phyloP scores from a whole-genome alignment of 2,113 vertebrate genomes.

The Silurus meridionalis region DNA sequence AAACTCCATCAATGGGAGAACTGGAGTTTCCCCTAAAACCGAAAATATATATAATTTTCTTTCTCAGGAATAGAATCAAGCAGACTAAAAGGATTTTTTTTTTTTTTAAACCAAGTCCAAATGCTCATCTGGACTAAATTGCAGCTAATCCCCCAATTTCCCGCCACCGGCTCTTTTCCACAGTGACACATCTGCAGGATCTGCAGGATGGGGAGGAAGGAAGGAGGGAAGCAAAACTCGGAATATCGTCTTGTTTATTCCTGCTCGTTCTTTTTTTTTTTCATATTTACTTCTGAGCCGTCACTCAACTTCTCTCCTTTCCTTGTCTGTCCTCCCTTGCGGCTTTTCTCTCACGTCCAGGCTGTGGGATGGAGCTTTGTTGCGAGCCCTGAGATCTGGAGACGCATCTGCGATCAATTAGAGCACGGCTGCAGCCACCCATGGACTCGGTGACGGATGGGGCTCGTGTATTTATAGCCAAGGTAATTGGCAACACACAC shows the following conservation, averaged over 20 bases:
- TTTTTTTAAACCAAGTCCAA: slow-evolving; percentile 29
- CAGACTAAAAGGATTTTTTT: not conserved
- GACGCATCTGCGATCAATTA: slow-evolving; percentile 98
- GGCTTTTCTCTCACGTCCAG: slow-evolving; percentile 81
- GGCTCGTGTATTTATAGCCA: slow-evolving; percentile 93
- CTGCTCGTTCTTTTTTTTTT: slow-evolving; percentile 54
- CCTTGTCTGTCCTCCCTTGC: slow-evolving; percentile 61
- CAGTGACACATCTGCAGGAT: slow-evolving; percentile 26
- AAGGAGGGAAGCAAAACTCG: slow-evolving; percentile 61
- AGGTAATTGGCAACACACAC: slow-evolving; percentile 99
- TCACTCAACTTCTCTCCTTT: slow-evolving; percentile 79
- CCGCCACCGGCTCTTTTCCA: slow-evolving; percentile 35
- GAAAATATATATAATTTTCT: not conserved
- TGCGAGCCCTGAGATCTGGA: slow-evolving; percentile 69
- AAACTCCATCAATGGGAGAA: not conserved
- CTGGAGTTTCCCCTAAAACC: not conserved
- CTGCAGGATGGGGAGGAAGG: slow-evolving; percentile 47
- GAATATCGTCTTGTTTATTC: slow-evolving; percentile 76
- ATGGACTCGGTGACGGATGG: slow-evolving; percentile 97
- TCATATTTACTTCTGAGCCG: slow-evolving; percentile 81
- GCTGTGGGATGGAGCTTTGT: slow-evolving; percentile 77
- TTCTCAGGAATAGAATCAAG: slow-evolving; percentile 37
- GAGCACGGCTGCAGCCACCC: slow-evolving; percentile 91
- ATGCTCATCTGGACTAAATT: slow-evolving; percentile 39
- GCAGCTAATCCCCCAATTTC: slow-evolving; percentile 33